Evolutionary conservation across 1,140 invertebrate genomes (phyloP).

Genomic region (Drosophila setifemur): DNA sequence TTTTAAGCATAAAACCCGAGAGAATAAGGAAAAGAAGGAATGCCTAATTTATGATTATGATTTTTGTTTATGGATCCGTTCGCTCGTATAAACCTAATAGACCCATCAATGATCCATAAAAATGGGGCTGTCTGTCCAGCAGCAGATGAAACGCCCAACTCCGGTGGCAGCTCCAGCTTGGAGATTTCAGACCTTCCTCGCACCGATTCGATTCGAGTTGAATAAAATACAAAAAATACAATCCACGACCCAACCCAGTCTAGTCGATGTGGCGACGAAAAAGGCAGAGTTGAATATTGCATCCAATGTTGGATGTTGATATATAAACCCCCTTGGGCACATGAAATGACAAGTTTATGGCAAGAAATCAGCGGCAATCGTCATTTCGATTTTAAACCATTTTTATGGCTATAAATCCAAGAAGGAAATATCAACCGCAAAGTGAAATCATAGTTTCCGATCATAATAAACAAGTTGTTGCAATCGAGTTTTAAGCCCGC

Average conservation of each 20-base stretch:
- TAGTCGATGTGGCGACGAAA: constrained; percentile 60
- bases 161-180: constrained; percentile 48
- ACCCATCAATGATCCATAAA: constrained; percentile 74
- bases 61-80: constrained; percentile 74
- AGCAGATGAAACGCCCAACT: constrained; percentile 27
- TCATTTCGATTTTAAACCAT: constrained; percentile 25
- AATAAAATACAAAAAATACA: no score
- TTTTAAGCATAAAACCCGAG: no score
- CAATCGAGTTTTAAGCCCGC: no score
- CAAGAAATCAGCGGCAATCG: constrained; percentile 40
- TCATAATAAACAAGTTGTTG: no score
- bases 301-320: constrained; percentile 23
- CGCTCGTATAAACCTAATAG: constrained; percentile 73
- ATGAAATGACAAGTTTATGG: constrained; percentile 38
- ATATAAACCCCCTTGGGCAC: constrained; percentile 17
- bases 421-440: neutral
- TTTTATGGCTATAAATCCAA: constrained; percentile 26
- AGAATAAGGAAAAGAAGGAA: constrained; percentile 9
- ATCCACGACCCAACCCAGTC: constrained; percentile 44
- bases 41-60: constrained; percentile 74
- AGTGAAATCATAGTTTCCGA: no score
- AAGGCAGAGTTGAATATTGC: constrained; percentile 20
- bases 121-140: constrained; percentile 47
- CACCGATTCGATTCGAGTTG: neutral
- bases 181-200: constrained; percentile 15